Conservation (phyloP, 1,140 invertebrate genomes). For the Tetramorium parvispinum region DNA sequence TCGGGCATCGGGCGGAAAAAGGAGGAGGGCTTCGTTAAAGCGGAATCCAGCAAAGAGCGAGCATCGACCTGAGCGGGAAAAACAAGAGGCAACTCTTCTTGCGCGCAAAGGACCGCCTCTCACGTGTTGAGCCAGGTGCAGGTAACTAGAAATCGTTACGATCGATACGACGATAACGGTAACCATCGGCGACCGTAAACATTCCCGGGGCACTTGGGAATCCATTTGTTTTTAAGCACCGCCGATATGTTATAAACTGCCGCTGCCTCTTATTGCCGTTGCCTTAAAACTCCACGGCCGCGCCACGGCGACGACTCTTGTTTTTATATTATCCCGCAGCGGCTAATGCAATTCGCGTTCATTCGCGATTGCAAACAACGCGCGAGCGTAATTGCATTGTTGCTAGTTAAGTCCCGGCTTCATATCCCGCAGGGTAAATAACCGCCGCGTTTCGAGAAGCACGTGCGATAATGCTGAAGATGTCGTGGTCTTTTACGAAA, state of each 20-base stretch:
- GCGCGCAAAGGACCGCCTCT: conserved; percentile 31
- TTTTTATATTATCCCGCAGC: conserved; percentile 54
- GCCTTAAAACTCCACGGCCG: neutral
- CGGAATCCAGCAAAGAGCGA: conserved; percentile 23
- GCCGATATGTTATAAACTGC: conserved; percentile 60
- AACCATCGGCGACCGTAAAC: conserved; percentile 64
- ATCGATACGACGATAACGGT: conserved; percentile 66
- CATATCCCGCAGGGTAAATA: conserved; percentile 41
- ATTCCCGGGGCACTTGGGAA: conserved; percentile 35
- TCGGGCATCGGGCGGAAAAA: neutral
- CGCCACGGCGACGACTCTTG: conserved; percentile 30
- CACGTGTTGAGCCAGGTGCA: conserved; percentile 61
- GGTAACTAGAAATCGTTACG: conserved; percentile 71
- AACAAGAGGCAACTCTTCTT: conserved; percentile 22
- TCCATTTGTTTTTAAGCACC: conserved; percentile 68
- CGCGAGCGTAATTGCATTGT: conserved; percentile 54
- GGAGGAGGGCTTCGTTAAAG: conserved; percentile 27
- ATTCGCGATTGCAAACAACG: conserved; percentile 57
- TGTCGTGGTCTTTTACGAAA: neutral
- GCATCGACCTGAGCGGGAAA: conserved; percentile 30
- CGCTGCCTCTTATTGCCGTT: conserved; percentile 25
- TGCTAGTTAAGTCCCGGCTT: conserved; percentile 28
- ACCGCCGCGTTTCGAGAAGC: conserved; percentile 4
- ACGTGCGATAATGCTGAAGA: conserved; percentile 34
- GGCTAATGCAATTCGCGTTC: conserved; percentile 54